phyloP scores from a whole-genome alignment of 2,888 invertebrate genomes.

The Aphodius sticticus region DNA sequence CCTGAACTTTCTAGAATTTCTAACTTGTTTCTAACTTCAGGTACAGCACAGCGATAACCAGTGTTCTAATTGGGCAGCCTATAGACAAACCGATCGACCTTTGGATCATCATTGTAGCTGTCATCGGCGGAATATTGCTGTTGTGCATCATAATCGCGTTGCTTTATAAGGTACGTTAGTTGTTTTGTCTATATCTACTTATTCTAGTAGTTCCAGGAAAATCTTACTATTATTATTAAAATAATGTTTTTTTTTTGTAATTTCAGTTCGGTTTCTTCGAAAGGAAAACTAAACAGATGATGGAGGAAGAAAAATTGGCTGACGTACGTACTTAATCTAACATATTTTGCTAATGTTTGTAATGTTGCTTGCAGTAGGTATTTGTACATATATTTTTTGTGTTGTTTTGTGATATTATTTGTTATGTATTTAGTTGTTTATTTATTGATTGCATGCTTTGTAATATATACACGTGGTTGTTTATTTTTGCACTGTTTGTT shows the following conservation, averaged over 20 bases:
- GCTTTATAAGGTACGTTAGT: constrained; percentile 51
- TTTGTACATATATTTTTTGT: background rate
- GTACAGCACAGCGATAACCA: constrained; percentile 44
- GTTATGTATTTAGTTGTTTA: background rate
- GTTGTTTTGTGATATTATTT: background rate
- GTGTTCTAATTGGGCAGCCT: constrained; percentile 55
- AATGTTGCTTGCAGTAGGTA: background rate
- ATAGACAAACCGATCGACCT: constrained; percentile 50
- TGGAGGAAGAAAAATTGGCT: constrained; percentile 58
- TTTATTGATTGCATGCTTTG: constrained; percentile 15
- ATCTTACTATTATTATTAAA: background rate
- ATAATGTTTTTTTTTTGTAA: constrained; percentile 27
- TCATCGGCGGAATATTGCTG: constrained; percentile 58
- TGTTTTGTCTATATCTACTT: background rate
- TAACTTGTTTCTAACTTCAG: background rate
- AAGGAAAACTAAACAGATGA: constrained; percentile 60
- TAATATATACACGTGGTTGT: background rate
- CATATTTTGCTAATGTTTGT: background rate
- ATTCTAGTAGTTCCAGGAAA: background rate
- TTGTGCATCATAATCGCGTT: constrained; percentile 56
- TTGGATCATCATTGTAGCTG: constrained; percentile 61
- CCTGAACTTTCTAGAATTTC: background rate
- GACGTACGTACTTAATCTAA: constrained; percentile 47
- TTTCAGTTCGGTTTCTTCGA: constrained; percentile 63
- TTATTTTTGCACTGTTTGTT: background rate